Evolutionary conservation across 2,113 vertebrate species (phyloP).

Genomic region (Psittacara wagleri): DNA sequence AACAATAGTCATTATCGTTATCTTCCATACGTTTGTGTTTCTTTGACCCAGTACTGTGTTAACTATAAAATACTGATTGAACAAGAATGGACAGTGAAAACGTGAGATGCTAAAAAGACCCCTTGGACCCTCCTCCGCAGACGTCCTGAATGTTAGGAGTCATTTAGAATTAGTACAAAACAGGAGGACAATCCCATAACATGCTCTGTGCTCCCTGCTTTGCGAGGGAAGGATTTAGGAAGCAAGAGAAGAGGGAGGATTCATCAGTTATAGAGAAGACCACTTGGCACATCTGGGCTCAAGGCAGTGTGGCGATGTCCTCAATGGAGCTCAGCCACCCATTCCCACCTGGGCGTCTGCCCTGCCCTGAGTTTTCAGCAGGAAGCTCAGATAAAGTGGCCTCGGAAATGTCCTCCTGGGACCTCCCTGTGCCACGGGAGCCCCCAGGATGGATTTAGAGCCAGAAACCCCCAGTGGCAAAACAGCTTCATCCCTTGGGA

Average conservation of each 20-base stretch:
- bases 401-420: background rate
- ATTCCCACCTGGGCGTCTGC: rapidly evolving
- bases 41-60: slow-evolving; percentile 45
- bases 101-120: slow-evolving; percentile 37
- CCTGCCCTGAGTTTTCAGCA: background rate
- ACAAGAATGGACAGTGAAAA: slow-evolving; percentile 32
- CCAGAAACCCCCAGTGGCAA: background rate
- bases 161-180: slow-evolving; percentile 51
- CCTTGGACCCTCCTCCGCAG: background rate
- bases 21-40: slow-evolving; percentile 26
- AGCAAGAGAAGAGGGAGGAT: background rate
- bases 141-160: background rate
- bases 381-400: background rate
- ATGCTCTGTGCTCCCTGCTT: background rate
- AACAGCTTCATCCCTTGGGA: background rate
- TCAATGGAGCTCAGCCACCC: rapidly evolving
- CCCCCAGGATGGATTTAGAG: background rate
- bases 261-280: background rate
- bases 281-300: background rate
- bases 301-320: background rate
- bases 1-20: slow-evolving; percentile 16
- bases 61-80: slow-evolving; percentile 68
- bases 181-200: background rate
- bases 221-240: background rate
- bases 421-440: background rate